Evolutionary conservation across 2,113 vertebrate species (phyloP).

Genomic region (western clawed frog (Xenopus tropicalis)): UCB_Xtro_10.0 CM004445.2:113301001-113301500

Average conservation of each 20-base stretch:
- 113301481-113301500: no score
- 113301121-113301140: conserved; percentile 60
- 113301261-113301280: background rate
- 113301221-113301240: conserved; percentile 54
- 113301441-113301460: no score
- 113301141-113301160: conserved; percentile 58
- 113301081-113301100: conserved; percentile 71
- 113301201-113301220: conserved; percentile 55
- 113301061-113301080: conserved; percentile 56
- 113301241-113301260: conserved; percentile 50
- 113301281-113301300: no score
- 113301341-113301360: no score
- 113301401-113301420: no score
- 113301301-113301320: no score
- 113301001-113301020: conserved; percentile 51
- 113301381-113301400: no score
- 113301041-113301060: conserved; percentile 70
- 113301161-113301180: conserved; percentile 54
- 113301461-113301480: no score
- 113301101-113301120: conserved; percentile 55
- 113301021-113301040: conserved; percentile 68
- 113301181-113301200: conserved; percentile 49
- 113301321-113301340: no score
- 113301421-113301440: no score
- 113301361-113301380: no score